Conservation (phyloP, 2,888 invertebrate species). For the Volucella bombylans region DNA sequence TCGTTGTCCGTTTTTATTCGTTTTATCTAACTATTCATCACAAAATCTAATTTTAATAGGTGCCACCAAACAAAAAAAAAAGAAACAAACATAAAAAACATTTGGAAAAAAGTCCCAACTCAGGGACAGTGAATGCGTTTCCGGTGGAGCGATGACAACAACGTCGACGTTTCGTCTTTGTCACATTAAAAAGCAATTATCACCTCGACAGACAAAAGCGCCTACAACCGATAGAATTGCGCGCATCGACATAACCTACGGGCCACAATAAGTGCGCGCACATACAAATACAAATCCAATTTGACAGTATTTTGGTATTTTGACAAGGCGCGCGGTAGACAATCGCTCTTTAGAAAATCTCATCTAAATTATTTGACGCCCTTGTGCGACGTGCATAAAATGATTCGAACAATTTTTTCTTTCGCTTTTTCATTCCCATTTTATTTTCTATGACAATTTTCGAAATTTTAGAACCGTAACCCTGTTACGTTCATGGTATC, state of each 20-base stretch:
- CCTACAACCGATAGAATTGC: slow-evolving; percentile 25
- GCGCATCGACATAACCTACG: not conserved
- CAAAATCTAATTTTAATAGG: slow-evolving; percentile 54
- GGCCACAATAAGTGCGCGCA: slow-evolving; percentile 23
- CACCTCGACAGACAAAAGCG: slow-evolving; percentile 55
- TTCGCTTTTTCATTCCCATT: not conserved
- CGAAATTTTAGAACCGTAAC: slow-evolving; percentile 70
- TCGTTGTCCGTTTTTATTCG: too few species aligned
- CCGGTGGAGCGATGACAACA: slow-evolving; percentile 39
- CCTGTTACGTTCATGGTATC: slow-evolving; percentile 17
- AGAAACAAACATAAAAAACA: not conserved
- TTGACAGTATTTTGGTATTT: slow-evolving; percentile 50
- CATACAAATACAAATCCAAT: slow-evolving; percentile 22
- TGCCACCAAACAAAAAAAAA: not conserved
- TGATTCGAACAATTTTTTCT: slow-evolving; percentile 29
- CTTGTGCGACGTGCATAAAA: slow-evolving; percentile 68
- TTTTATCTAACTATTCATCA: slow-evolving; percentile 24
- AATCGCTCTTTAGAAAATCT: slow-evolving; percentile 42
- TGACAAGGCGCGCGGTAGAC: not conserved
- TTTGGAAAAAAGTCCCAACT: slow-evolving; percentile 10
- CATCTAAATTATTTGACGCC: slow-evolving; percentile 54
- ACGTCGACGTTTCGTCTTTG: slow-evolving; percentile 51
- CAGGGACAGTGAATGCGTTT: slow-evolving; percentile 52
- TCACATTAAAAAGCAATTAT: slow-evolving; percentile 73
- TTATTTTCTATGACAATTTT: slow-evolving; percentile 59